Conservation (phyloP, 2,797 vertebrate species). For the Lates japonicus region DNA sequence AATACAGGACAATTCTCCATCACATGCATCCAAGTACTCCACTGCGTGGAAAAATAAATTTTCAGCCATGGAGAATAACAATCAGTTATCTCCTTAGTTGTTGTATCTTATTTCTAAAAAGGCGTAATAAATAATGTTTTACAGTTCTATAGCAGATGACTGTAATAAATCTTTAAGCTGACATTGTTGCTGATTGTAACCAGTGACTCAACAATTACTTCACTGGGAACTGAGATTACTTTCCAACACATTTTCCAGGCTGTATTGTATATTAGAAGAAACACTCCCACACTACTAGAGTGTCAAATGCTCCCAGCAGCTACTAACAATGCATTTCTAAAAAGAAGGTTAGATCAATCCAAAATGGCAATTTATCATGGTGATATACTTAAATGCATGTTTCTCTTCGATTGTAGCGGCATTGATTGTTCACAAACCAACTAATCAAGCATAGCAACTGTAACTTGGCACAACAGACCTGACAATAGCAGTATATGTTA, state of each 20-base stretch:
- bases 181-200: background rate
- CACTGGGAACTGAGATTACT: background rate
- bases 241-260: constrained; percentile 12
- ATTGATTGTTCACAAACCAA: background rate
- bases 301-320: constrained; percentile 10
- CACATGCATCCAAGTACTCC: no score
- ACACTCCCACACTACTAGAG: background rate
- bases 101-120: constrained; percentile 2
- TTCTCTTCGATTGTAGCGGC: background rate
- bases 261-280: constrained; percentile 19
- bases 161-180: background rate
- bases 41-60: constrained; percentile 4
- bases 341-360: background rate
- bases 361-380: background rate
- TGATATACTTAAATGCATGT: background rate
- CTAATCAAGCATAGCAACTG: background rate
- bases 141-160: background rate
- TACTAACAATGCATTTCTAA: background rate
- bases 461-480: background rate
- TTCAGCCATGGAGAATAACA: background rate
- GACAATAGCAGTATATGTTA: background rate
- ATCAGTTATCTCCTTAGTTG: background rate
- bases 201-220: constrained; percentile 7
- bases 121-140: constrained; percentile 2
- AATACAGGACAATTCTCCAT: no score